Base-by-base conservation (phyloP, 2,797 vertebrate species). In the Cyclura pinguis region DNA sequence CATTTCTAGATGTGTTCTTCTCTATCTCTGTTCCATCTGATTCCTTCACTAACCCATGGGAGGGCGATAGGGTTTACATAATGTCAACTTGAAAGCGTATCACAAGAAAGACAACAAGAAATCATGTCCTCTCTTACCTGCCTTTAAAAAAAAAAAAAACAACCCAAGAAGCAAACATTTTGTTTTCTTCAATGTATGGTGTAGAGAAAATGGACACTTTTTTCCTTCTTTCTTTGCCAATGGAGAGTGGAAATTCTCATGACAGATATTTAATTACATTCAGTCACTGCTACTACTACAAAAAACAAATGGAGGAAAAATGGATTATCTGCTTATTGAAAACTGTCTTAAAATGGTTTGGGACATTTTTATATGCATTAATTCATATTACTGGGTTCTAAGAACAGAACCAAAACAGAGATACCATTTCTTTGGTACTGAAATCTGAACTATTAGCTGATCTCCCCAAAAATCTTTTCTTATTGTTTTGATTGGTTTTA, bases 321-420 rank as follows among this genome's bases (percentile, higher is more conserved):
- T 16, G 32, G 35, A 9, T 80, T 85, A 85, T 80, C 59, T 89
- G 47, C 14, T 80, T 57, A 85, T 85, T 88, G 80, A 74, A 29
- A 72, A 47, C 80, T 78, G n/a, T 24, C 29, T 3, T 55, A 55
- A 47, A 57, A 8, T 38, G 20, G 27, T 32, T 57, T 77, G 57
- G 62, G 78, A 69, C 9, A 69, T 47, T n/a, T 24, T 89, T 69
- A 6, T 13, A 80, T 69, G n/a, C 78, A 89, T 85, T 78, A 85
- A 80, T 35, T 72, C 22, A 85, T 50, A 35, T 73, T 24, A 50
- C 32, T 47, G 52, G 67, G 9, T 85, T 29, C 16, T 42, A 72
- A 57, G n/a, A 72, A 85, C 52, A 57, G 78, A 89, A 47, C 10
- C 22, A 78, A 82, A 72, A 55, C 10, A 24, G 14, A 32, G 18